Conservation (phyloP, 2,888 invertebrate species). For the Scelioninae gen. 1 region DNA sequence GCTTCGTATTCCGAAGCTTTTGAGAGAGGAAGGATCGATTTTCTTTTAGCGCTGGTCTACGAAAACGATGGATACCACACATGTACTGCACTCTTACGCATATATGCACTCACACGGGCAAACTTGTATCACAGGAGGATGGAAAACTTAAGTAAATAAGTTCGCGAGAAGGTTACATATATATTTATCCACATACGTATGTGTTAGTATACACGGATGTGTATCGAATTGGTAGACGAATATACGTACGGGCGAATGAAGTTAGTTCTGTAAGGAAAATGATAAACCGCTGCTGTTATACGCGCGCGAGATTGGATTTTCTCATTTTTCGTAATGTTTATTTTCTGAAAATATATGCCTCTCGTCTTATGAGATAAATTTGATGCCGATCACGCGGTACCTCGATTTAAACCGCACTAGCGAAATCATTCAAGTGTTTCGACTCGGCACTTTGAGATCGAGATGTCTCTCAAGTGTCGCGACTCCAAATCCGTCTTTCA, state of each 20-base stretch:
- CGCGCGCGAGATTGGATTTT: constrained; percentile 55
- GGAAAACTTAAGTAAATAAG: constrained; percentile 69
- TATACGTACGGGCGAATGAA: constrained; percentile 50
- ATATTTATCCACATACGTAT: constrained; percentile 33
- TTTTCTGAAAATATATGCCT: constrained; percentile 42
- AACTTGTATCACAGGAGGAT: constrained; percentile 53
- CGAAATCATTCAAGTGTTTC: constrained; percentile 50
- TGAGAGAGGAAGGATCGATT: constrained; percentile 59
- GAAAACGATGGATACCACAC: constrained; percentile 22
- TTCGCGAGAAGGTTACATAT: constrained; percentile 63
- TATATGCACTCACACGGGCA: constrained; percentile 12
- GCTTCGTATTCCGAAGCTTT: constrained; percentile 22
- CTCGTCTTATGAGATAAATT: constrained; percentile 37
- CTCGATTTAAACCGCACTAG: constrained; percentile 19
- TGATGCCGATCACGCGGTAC: constrained; percentile 31
- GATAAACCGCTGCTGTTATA: constrained; percentile 55
- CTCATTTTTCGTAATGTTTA: constrained; percentile 41
- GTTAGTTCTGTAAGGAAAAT: constrained; percentile 45
- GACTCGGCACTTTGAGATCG: constrained; percentile 30
- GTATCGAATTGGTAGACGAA: constrained; percentile 53
- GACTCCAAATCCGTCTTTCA: constrained; percentile 53
- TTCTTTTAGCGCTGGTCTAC: constrained; percentile 64
- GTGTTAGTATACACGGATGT: constrained; percentile 22
- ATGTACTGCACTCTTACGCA: constrained; percentile 4
- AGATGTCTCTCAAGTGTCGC: constrained; percentile 57